These are phyloP conservation scores for Fukomys damarensis DNA, from an alignment of 2,113 vertebrate genomes.

Conservation along the genomic window DNA sequence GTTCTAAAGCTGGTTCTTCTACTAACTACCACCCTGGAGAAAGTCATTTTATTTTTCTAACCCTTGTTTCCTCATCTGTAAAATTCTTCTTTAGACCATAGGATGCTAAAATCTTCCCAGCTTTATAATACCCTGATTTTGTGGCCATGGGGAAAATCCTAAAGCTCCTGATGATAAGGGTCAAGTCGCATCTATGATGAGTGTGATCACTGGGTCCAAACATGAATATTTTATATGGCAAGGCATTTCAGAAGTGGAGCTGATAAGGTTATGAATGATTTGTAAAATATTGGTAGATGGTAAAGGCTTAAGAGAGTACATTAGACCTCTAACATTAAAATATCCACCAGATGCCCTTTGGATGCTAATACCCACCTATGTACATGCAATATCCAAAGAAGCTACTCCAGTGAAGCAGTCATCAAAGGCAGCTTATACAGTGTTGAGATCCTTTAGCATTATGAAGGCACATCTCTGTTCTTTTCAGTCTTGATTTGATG, in stretches of 20 bases:
- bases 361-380: background rate
- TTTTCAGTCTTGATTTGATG: background rate
- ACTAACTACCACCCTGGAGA: background rate
- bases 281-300: background rate
- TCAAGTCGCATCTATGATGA: rapidly evolving
- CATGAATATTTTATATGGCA: background rate
- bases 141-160: background rate
- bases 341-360: background rate
- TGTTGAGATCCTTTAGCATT: background rate
- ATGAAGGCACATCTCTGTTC: background rate
- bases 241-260: background rate
- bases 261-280: background rate
- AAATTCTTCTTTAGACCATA: background rate
- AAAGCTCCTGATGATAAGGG: background rate
- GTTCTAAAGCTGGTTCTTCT: background rate
- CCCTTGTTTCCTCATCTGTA: background rate
- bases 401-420: background rate
- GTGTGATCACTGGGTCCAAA: background rate
- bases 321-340: background rate
- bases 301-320: background rate
- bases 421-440: background rate
- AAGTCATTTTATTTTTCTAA: background rate
- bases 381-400: background rate
- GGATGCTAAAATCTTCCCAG: background rate
- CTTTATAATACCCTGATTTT: background rate